phyloP scores from a whole-genome alignment of 2,888 invertebrate species.

The Notodonta dromedarius region DNA sequence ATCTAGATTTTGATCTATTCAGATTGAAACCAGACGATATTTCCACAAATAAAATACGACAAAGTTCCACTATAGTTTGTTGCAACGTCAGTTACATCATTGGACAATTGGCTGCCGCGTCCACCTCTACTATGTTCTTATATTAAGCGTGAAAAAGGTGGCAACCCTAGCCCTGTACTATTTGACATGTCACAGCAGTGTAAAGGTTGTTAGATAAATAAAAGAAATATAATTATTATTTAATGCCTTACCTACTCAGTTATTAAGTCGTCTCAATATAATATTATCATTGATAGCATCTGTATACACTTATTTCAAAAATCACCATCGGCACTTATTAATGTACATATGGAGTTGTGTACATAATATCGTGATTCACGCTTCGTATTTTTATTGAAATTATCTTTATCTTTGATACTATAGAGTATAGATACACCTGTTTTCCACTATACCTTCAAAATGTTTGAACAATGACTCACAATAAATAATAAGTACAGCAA shows the following conservation, averaged over 20 bases:
- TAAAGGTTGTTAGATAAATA: too few species aligned
- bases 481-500: slow-evolving; percentile 6
- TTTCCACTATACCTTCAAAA: slow-evolving; percentile 20
- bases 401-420: slow-evolving; percentile 7
- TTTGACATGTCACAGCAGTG: too few species aligned
- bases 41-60: slow-evolving; percentile 1
- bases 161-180: too few species aligned
- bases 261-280: too few species aligned
- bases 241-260: too few species aligned
- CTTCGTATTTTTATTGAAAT: slow-evolving; percentile 17
- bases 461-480: slow-evolving; percentile 34
- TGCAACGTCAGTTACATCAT: not conserved
- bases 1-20: slow-evolving; percentile 4
- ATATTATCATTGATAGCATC: too few species aligned
- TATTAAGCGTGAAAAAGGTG: too few species aligned
- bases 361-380: slow-evolving; percentile 17
- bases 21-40: not conserved
- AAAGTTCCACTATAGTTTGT: not conserved
- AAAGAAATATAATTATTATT: too few species aligned
- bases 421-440: slow-evolving; percentile 21
- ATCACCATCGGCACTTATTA: not conserved
- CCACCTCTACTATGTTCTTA: too few species aligned
- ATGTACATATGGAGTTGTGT: slow-evolving; percentile 1
- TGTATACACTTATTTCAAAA: too few species aligned
- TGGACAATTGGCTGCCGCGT: too few species aligned